A percentile compares a stretch with the other conserved stretches of the same genome.
Evolutionary conservation across 1,140 invertebrate genomes (phyloP).

Genomic region (Liolophura sinensis): DNA sequence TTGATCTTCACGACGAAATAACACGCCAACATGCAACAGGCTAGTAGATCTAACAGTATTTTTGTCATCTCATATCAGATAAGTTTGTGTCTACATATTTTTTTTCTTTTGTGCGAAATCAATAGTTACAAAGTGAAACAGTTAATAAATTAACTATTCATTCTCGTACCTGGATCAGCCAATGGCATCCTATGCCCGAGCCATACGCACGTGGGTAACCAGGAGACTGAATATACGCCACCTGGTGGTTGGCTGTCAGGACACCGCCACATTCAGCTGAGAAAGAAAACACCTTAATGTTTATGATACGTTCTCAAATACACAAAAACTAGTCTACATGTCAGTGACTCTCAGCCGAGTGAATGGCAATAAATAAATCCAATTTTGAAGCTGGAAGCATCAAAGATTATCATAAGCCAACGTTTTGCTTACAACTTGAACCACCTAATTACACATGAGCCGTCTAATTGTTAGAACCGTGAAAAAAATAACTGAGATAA

Average conservation of each 20-base stretch:
- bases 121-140: constrained; percentile 2
- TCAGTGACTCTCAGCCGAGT: background rate
- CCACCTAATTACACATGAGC: too few relatives aligned
- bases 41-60: too few relatives aligned
- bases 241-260: constrained; percentile 17
- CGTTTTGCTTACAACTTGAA: too few relatives aligned
- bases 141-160: background rate
- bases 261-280: constrained; percentile 32
- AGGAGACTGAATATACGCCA: constrained; percentile 24
- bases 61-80: too few relatives aligned
- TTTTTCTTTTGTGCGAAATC: constrained; percentile 2
- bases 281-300: constrained; percentile 6
- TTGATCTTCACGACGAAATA: too few relatives aligned
- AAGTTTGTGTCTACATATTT: too few relatives aligned
- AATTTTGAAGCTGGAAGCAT: too few relatives aligned
- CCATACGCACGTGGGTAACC: constrained; percentile 24
- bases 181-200: constrained; percentile 28
- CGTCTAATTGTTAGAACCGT: too few relatives aligned
- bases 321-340: background rate
- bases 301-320: background rate
- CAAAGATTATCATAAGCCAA: too few relatives aligned
- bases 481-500: too few relatives aligned
- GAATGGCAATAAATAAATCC: background rate
- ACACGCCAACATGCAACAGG: too few relatives aligned
- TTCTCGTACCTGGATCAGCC: constrained; percentile 38